Conservation (phyloP, 2,888 invertebrate genomes). For the Metallyticus violacea region DNA sequence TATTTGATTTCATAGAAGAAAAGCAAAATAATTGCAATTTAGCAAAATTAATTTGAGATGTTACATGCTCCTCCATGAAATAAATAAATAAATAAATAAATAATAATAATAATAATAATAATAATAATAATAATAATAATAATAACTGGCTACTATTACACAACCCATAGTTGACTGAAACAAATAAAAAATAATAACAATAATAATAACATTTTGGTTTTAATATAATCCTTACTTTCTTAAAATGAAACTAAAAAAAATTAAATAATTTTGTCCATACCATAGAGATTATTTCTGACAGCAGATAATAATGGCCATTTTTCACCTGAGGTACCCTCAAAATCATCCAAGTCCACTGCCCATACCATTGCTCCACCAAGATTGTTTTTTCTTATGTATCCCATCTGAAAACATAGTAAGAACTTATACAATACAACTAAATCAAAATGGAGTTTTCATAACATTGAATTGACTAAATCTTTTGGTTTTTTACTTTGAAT, state of each 20-base stretch:
- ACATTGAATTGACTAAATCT: no score
- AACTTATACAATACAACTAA: not conserved
- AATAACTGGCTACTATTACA: no score
- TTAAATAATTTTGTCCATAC: slow-evolving; percentile 41
- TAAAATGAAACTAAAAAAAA: not conserved
- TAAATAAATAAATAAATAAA: no score
- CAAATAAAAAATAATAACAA: not conserved
- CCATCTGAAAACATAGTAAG: slow-evolving; percentile 50
- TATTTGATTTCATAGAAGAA: no score
- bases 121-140: no score
- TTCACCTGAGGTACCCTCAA: slow-evolving; percentile 68
- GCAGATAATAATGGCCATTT: slow-evolving; percentile 67
- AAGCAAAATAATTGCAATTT: no score
- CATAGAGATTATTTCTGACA: slow-evolving; percentile 55
- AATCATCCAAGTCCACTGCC: slow-evolving; percentile 75
- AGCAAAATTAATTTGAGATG: no score
- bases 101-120: no score
- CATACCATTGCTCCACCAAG: slow-evolving; percentile 70
- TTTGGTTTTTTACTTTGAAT: no score
- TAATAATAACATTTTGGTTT: not conserved
- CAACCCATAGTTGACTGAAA: not conserved
- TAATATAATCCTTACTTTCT: not conserved
- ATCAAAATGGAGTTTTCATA: not conserved
- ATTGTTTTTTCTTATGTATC: slow-evolving; percentile 52
- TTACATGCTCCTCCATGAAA: no score